phyloP scores from a whole-genome alignment of 2,797 vertebrate genomes.

The Protonibea diacanthus region DNA sequence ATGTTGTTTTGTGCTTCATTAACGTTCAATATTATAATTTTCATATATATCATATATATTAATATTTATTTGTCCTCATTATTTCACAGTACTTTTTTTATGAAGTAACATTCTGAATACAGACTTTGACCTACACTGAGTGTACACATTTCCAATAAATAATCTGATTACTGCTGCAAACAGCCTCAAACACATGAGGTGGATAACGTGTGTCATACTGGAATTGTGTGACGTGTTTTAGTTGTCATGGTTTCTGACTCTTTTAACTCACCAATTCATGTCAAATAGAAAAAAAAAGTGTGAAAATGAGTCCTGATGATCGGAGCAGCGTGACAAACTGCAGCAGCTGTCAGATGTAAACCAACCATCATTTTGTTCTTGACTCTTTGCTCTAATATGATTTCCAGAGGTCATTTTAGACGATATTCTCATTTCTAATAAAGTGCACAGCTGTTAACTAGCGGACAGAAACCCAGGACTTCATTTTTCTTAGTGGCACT shows the following conservation, averaged over 20 bases:
- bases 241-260: neutral
- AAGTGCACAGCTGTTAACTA: neutral
- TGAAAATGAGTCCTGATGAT: neutral
- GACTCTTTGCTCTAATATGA: neutral
- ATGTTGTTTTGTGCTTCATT: no score
- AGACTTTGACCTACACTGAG: no score
- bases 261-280: neutral
- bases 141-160: no score
- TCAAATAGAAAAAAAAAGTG: no score
- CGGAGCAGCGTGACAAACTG: neutral
- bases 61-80: no score
- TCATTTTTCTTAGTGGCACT: neutral
- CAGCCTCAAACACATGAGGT: neutral
- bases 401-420: neutral
- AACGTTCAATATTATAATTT: no score
- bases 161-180: no score
- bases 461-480: neutral
- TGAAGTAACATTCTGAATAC: no score
- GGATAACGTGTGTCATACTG: neutral
- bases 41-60: no score
- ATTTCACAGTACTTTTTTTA: no score
- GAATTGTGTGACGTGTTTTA: neutral
- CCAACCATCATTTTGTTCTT: neutral
- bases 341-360: constrained; percentile 9
- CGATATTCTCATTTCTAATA: neutral